Evolutionary conservation across 2,888 invertebrate genomes (phyloP).

Genomic region (Napeogenes sylphis): DNA sequence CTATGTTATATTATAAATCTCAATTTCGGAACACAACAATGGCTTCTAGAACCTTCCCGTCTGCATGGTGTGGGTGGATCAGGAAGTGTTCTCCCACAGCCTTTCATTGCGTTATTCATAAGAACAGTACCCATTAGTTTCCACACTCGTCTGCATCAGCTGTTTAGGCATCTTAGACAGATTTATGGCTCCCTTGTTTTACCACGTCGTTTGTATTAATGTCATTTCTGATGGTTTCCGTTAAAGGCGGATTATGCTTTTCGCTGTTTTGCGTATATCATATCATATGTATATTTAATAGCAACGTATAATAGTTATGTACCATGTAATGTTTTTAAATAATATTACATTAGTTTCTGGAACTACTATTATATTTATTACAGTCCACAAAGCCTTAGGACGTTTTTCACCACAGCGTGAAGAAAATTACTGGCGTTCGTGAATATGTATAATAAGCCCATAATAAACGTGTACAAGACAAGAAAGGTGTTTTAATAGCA

Average conservation of each 20-base stretch:
- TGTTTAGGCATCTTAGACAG: slow-evolving; percentile 21
- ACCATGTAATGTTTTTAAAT: neutral
- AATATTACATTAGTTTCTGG: slow-evolving; percentile 5
- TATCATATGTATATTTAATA: no score
- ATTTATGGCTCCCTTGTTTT: slow-evolving; percentile 31
- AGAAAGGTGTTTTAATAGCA: slow-evolving; percentile 41
- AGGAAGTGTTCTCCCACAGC: slow-evolving; percentile 70
- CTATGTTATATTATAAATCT: no score
- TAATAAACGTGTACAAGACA: slow-evolving; percentile 61
- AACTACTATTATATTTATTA: slow-evolving; percentile 25
- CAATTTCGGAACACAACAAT: no score
- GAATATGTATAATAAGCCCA: slow-evolving; percentile 65
- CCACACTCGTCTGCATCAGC: slow-evolving; percentile 33
- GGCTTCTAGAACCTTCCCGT: no score
- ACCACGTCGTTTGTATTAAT: slow-evolving; percentile 11
- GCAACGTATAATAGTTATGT: no score
- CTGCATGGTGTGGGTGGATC: slow-evolving; percentile 60
- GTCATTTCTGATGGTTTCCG: neutral
- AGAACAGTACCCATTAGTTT: slow-evolving; percentile 34
- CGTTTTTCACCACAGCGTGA: slow-evolving; percentile 57
- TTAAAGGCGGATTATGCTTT: no score
- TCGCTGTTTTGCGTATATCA: no score
- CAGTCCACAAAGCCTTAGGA: slow-evolving; percentile 44
- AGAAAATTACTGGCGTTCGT: slow-evolving; percentile 69
- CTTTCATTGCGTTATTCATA: slow-evolving; percentile 72